Evolutionary conservation across 2,888 invertebrate species (phyloP).

Genomic region (Zygothrica quintamaculata): DNA sequence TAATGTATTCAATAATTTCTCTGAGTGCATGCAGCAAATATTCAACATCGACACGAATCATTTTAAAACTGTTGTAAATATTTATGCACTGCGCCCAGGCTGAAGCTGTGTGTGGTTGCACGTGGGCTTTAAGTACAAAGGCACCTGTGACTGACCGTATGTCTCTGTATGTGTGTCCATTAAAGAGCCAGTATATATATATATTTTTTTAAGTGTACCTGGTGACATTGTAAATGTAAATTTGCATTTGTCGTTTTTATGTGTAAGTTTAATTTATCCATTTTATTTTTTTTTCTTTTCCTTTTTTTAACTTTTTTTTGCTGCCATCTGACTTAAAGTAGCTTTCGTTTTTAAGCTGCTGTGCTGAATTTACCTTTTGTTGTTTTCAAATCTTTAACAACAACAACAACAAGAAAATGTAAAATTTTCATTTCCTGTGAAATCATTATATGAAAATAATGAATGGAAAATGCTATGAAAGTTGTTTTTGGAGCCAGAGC

Average conservation of each 20-base stretch:
- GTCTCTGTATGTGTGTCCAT: conserved; percentile 29
- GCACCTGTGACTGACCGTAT: conserved; percentile 45
- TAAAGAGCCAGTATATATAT: conserved; percentile 58
- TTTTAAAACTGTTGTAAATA: conserved; percentile 77
- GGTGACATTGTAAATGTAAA: conserved; percentile 70
- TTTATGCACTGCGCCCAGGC: conserved; percentile 50
- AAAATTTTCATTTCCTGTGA: too few relatives aligned
- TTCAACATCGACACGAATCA: conserved; percentile 45
- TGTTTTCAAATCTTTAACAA: too few relatives aligned
- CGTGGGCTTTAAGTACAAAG: conserved; percentile 42
- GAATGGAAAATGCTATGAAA: too few relatives aligned
- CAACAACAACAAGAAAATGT: too few relatives aligned
- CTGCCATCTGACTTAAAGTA: background rate
- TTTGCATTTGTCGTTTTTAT: conserved; percentile 71
- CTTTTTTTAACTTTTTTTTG: conserved; percentile 9
- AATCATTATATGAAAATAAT: too few relatives aligned
- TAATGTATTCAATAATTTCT: conserved; percentile 26
- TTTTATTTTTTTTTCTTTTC: conserved; percentile 28
- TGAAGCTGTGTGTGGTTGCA: conserved; percentile 12
- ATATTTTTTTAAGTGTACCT: conserved; percentile 47
- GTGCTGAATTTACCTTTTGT: background rate
- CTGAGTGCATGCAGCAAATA: conserved; percentile 30
- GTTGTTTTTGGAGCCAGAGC: too few relatives aligned
- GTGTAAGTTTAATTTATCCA: conserved; percentile 45
- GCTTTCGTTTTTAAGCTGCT: conserved; percentile 15